Evolutionary conservation across 2,113 vertebrate species (phyloP).

Genomic region (Mobula birostris): DNA sequence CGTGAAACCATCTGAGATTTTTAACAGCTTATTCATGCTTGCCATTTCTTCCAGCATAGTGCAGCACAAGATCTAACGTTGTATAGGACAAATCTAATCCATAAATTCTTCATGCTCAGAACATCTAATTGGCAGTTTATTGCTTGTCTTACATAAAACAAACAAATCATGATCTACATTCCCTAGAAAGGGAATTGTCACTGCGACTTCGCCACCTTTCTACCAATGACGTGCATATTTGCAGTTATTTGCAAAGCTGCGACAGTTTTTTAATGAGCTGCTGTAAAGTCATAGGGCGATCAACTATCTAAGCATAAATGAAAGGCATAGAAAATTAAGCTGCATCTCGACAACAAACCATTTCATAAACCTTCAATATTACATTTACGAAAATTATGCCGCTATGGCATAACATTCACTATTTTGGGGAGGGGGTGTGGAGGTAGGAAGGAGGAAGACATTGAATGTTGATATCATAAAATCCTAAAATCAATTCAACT

Average conservation of each 20-base stretch:
- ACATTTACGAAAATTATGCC: background rate
- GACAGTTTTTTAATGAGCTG: conserved; percentile 12
- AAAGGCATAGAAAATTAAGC: background rate
- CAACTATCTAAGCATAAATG: conserved; percentile 14
- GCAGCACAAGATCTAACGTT: background rate
- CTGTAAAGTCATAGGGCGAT: conserved; percentile 12
- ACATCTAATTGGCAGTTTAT: background rate
- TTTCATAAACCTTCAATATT: background rate
- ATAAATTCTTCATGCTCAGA: background rate
- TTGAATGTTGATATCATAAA: background rate
- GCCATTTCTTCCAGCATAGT: background rate
- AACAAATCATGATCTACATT: background rate
- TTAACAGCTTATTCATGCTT: background rate
- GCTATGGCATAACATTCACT: background rate
- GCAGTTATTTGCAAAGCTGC: conserved; percentile 26
- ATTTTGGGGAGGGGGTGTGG: background rate
- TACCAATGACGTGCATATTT: background rate
- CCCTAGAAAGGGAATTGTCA: background rate
- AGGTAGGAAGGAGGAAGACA: background rate
- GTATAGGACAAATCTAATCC: background rate
- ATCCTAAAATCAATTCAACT: background rate
- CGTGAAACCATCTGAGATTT: background rate
- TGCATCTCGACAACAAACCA: background rate
- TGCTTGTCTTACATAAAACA: background rate
- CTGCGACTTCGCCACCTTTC: background rate